Evolutionary conservation across 2,113 vertebrate genomes (phyloP).

Genomic region (Rhineura floridana): DNA sequence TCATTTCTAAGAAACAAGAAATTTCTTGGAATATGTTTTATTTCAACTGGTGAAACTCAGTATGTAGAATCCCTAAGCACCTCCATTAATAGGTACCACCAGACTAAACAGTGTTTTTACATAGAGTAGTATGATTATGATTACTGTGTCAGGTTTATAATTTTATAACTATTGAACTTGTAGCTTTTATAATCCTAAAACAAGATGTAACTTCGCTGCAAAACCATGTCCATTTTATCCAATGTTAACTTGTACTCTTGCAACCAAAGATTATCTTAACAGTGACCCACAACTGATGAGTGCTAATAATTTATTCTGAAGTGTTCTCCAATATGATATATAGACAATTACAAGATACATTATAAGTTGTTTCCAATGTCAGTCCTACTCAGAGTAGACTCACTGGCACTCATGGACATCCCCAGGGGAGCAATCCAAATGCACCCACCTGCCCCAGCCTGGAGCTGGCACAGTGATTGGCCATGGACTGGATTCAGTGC

Average conservation of each 20-base stretch:
- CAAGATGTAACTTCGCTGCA: neutral
- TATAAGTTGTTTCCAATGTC: neutral
- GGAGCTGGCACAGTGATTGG: no score
- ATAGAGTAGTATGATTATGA: neutral
- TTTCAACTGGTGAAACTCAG: neutral
- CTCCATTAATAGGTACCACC: neutral
- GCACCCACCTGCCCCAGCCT: no score
- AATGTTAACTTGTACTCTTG: neutral
- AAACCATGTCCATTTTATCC: neutral
- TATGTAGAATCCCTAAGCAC: neutral
- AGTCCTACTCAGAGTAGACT: no score
- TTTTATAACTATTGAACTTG: neutral
- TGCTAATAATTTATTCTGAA: neutral
- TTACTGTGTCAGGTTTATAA: no score
- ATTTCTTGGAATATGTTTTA: neutral
- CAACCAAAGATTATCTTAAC: neutral
- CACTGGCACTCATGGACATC: no score
- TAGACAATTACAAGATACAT: neutral
- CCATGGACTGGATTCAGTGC: no score
- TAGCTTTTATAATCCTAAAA: neutral
- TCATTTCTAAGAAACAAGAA: slow-evolving; percentile 25
- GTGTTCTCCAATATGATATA: neutral
- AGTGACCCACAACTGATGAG: neutral
- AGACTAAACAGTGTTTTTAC: neutral
- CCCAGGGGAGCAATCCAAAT: no score